Conservation (phyloP, 2,888 invertebrate genomes). For the Xanthorhoe designata region DNA sequence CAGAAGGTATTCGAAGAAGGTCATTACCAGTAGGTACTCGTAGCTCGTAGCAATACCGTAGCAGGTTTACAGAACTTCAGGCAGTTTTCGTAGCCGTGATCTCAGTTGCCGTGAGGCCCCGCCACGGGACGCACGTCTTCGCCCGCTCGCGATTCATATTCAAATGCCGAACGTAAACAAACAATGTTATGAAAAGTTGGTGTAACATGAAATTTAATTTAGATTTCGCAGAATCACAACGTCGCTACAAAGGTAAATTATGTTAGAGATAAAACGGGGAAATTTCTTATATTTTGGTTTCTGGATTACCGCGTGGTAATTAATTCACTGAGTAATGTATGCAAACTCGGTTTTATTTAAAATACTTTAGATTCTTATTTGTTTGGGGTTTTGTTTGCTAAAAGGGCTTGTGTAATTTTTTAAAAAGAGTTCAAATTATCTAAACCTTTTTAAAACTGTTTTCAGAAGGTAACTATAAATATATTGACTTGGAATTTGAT, state of each 20-base stretch:
- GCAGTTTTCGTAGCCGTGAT: slow-evolving; percentile 36
- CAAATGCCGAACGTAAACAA: slow-evolving; percentile 58
- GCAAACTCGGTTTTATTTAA: background rate
- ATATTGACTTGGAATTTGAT: no score
- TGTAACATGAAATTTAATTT: slow-evolving; percentile 50
- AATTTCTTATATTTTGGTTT: background rate
- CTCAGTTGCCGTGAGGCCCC: slow-evolving; percentile 57
- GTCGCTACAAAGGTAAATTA: slow-evolving; percentile 44
- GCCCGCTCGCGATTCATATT: slow-evolving; percentile 33
- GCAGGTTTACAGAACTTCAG: slow-evolving; percentile 31
- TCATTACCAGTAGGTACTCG: slow-evolving; percentile 14
- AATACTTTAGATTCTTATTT: background rate
- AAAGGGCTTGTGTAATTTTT: background rate
- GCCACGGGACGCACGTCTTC: slow-evolving; percentile 50
- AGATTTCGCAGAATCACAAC: slow-evolving; percentile 37
- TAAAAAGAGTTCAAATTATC: background rate
- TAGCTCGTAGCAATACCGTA: slow-evolving; percentile 33
- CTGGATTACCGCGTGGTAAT: slow-evolving; percentile 8
- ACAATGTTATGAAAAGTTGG: slow-evolving; percentile 56
- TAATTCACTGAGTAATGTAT: background rate
- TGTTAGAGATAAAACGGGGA: background rate
- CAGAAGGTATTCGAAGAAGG: background rate
- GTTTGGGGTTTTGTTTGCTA: background rate
- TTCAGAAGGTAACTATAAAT: no score
- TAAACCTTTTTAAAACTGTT: background rate